Base-by-base conservation (phyloP, 2,113 vertebrate species). In the Cairina moschata region DNA sequence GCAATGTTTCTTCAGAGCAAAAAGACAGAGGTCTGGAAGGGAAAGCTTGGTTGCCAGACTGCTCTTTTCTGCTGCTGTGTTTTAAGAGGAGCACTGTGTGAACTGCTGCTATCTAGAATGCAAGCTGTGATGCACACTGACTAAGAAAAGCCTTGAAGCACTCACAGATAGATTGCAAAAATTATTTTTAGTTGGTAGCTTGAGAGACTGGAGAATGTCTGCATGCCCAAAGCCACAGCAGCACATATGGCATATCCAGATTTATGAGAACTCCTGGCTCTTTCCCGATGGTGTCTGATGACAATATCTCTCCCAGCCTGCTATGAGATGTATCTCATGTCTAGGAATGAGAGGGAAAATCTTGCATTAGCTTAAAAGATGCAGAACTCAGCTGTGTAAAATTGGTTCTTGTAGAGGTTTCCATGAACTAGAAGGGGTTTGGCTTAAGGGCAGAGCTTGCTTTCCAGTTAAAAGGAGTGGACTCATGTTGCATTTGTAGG, bases 401-500 rank as follows among this genome's bases (percentile, higher is more conserved):
- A 71, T 0, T 69, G 18, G 17, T 75, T 89, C 5, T 63, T 89
- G 15, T 11, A 78, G 25, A 55, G 4, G 5, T 46, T 73, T 66
- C 17, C 82, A 7, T 18, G 36, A 80, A 46, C 17, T 8, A 68
- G 46, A 25, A 79, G 58, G 6, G 2, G 8, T 55, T 54, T 52
- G 38, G 7, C 9, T 56, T 56, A 76, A 59, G 16, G 40, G 25
- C 13, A 80, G 40, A 62, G 0, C 40, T 73, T 85, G 2, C 6
- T 75, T 31, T 85, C 68, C 28, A 46, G 11, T 73, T 55, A 59
- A n/a, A 91, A 79, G 22, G 14, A 83, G 29, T 34, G 17, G 17
- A 56, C 6, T 59, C 0, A 1, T 1, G 0, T 44, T 0, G 1
- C 12, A 34, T 60, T 68, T 68, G 3, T 34, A 55, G 38, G 36